Conservation (phyloP, 23 tunicate species). For the Aplidium turbinatum region DNA sequence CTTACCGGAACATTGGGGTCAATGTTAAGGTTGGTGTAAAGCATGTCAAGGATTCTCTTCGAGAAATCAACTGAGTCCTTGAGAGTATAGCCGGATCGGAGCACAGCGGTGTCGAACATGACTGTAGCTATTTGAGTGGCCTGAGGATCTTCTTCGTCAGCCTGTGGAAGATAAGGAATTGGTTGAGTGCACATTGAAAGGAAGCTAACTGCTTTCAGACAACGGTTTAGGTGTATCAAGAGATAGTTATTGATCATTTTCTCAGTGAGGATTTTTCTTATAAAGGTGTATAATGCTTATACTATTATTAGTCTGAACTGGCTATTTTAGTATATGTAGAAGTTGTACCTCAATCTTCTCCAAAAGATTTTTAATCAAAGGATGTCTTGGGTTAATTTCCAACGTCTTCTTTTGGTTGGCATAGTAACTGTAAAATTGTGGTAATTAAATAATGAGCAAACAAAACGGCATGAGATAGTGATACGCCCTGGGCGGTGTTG, state of each 20-base stretch:
- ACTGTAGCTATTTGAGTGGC: conserved; percentile 81
- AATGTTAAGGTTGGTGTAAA: conserved; percentile 82
- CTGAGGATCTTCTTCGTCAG: conserved; percentile 74
- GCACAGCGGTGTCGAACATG: conserved; percentile 96
- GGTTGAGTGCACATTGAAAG: no score
- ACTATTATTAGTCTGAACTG: no score
- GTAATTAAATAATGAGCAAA: no score
- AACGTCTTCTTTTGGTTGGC: conserved; percentile 95
- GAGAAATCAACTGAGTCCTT: conserved; percentile 86
- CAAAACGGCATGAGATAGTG: no score
- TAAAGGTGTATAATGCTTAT: no score
- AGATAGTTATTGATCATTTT: no score
- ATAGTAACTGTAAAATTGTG: conserved; percentile 64
- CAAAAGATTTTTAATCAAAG: conserved; percentile 76
- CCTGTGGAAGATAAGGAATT: no score
- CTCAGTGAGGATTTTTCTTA: no score
- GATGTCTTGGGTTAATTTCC: conserved; percentile 98
- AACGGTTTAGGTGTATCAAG: no score
- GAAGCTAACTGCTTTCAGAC: no score
- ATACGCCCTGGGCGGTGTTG: no score
- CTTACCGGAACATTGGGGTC: conserved; percentile 96
- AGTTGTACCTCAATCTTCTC: conserved; percentile 72
- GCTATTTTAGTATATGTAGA: no score
- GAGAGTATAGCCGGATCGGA: conserved; percentile 84
- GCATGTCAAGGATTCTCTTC: conserved; percentile 74